Evolutionary conservation across 1,140 invertebrate genomes (phyloP).

Genomic region (Tetramorium alpestre): DNA sequence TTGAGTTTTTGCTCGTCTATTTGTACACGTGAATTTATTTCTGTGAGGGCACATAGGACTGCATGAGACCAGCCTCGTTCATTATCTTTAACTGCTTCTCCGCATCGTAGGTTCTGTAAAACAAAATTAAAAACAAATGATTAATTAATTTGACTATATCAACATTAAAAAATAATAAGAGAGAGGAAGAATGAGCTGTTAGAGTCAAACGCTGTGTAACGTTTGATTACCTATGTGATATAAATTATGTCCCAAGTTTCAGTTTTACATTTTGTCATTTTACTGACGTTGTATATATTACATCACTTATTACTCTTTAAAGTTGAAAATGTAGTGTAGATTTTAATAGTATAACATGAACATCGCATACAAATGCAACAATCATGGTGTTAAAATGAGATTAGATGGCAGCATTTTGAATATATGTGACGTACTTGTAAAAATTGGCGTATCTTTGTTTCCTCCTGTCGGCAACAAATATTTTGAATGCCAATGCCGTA

Average conservation of each 20-base stretch:
- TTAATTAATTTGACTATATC: too few relatives aligned
- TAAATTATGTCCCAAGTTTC: too few relatives aligned
- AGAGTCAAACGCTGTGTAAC: too few relatives aligned
- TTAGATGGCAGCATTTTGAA: too few relatives aligned
- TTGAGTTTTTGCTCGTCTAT: slow-evolving; percentile 48
- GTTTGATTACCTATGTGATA: too few relatives aligned
- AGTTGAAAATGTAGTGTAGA: background rate
- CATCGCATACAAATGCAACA: background rate
- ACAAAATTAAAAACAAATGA: background rate
- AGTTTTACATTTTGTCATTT: too few relatives aligned
- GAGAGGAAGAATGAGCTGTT: too few relatives aligned
- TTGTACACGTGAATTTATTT: slow-evolving; percentile 43
- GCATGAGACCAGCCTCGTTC: slow-evolving; percentile 84
- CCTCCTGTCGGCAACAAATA: background rate
- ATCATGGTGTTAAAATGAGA: background rate
- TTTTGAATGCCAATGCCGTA: background rate
- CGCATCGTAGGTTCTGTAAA: slow-evolving; percentile 34
- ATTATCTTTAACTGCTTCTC: slow-evolving; percentile 73
- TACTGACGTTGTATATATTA: too few relatives aligned
- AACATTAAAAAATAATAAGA: too few relatives aligned
- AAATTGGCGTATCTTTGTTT: slow-evolving; percentile 23
- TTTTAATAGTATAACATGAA: background rate
- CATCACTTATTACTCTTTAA: background rate
- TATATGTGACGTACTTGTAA: slow-evolving; percentile 29
- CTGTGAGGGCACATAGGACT: slow-evolving; percentile 69